These are phyloP conservation scores for Patiria pectinifera DNA, from an alignment of 53 echinoderm and acorn worm genomes.

Conservation along the genomic window DNA sequence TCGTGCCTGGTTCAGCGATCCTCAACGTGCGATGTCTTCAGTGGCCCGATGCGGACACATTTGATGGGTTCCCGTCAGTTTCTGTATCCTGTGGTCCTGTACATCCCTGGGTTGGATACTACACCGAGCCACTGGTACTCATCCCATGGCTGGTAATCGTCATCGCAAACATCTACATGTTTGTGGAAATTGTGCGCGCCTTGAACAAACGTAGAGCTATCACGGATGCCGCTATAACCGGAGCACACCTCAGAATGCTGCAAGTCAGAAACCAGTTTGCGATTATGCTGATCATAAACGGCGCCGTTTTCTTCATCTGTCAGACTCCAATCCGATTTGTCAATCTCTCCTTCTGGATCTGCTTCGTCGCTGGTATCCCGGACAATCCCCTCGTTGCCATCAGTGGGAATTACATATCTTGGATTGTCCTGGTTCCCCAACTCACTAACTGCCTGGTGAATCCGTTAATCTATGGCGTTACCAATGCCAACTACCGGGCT, in stretches of 20 bases:
- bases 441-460: constrained; percentile 6
- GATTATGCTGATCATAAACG: constrained; percentile 35
- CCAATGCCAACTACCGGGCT: constrained; percentile 38
- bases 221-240: background rate
- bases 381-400: background rate
- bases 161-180: constrained; percentile 30
- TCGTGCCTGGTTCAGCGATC: background rate
- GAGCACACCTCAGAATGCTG: background rate
- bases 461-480: constrained; percentile 39
- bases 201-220: constrained; percentile 6
- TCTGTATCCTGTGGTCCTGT: background rate
- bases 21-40: constrained; percentile 25
- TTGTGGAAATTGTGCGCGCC: background rate
- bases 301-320: constrained; percentile 29
- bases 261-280: constrained; percentile 33
- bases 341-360: background rate
- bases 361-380: background rate
- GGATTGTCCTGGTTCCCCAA: constrained; percentile 16
- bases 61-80: background rate
- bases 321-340: constrained; percentile 11
- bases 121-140: constrained; percentile 1
- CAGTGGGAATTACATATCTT: background rate
- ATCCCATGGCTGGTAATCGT: constrained; percentile 8
- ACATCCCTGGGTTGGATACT: constrained; percentile 34
- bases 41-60: constrained; percentile 3